phyloP scores from a whole-genome alignment of 2,888 invertebrate genomes.

The Xanthia togata region DNA sequence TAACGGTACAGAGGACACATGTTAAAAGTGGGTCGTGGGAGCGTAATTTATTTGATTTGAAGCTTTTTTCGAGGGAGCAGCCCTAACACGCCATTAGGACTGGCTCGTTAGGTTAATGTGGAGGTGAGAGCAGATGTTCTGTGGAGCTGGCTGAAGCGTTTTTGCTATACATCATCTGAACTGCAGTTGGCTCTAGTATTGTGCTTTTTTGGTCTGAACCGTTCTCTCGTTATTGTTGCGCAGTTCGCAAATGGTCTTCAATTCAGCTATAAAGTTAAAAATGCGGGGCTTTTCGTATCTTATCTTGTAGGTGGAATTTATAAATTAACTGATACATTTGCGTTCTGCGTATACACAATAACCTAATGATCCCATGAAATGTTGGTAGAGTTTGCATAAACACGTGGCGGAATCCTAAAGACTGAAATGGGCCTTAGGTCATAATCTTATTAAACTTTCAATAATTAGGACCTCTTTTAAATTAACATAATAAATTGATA shows the following conservation, averaged over 20 bases:
- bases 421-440: neutral
- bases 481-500: conserved; percentile 5
- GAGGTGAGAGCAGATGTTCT: conserved; percentile 87
- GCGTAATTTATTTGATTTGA: conserved; percentile 86
- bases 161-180: conserved; percentile 86
- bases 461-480: conserved; percentile 16
- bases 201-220: conserved; percentile 70
- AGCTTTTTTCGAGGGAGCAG: conserved; percentile 80
- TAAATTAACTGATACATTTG: neutral
- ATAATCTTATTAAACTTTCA: neutral
- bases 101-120: conserved; percentile 89
- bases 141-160: conserved; percentile 76
- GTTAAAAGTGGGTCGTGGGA: conserved; percentile 81
- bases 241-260: conserved; percentile 65
- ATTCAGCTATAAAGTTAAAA: conserved; percentile 29
- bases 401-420: neutral
- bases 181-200: conserved; percentile 78
- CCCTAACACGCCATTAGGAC: conserved; percentile 87
- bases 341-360: neutral
- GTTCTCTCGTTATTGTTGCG: conserved; percentile 64
- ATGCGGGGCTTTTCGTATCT: conserved; percentile 1
- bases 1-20: conserved; percentile 79
- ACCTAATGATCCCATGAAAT: neutral
- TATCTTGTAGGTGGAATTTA: conserved; percentile 14
- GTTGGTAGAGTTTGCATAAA: neutral